Conservation (phyloP, 2,888 invertebrate species). For the Ennomos quercinarius region DNA sequence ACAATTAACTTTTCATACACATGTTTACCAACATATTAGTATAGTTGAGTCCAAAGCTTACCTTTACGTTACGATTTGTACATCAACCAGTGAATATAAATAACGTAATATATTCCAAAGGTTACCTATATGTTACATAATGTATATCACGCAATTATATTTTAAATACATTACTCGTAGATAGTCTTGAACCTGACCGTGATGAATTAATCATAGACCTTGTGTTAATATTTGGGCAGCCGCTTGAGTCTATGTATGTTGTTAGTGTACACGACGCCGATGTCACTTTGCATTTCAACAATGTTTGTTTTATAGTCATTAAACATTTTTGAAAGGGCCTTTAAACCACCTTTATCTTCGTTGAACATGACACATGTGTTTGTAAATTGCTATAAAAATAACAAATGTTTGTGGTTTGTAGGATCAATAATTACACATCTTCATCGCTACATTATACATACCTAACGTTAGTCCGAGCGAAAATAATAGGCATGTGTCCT, state of each 20-base stretch:
- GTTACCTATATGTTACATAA: background rate
- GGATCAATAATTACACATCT: constrained; percentile 13
- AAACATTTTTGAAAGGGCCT: background rate
- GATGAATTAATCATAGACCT: constrained; percentile 4
- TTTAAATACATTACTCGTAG: background rate
- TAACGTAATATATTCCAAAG: background rate
- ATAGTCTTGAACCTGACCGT: constrained; percentile 8
- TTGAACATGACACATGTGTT: constrained; percentile 52
- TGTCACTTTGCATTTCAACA: constrained; percentile 1
- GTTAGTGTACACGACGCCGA: background rate
- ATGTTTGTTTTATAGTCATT: background rate
- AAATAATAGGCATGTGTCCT: too few relatives aligned
- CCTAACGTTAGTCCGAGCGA: too few relatives aligned
- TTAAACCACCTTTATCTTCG: constrained; percentile 19
- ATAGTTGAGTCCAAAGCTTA: background rate
- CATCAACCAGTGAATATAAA: background rate
- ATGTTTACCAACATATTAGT: constrained; percentile 2
- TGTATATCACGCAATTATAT: too few relatives aligned
- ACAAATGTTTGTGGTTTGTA: constrained; percentile 25
- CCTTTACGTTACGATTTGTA: background rate
- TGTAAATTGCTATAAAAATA: constrained; percentile 28
- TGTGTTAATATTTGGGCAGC: constrained; percentile 36
- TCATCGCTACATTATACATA: background rate
- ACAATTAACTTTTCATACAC: background rate
- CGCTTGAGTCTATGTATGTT: background rate